Evolutionary conservation across 2,113 vertebrate genomes (phyloP).

Genomic region (Tauraco erythrolophus): DNA sequence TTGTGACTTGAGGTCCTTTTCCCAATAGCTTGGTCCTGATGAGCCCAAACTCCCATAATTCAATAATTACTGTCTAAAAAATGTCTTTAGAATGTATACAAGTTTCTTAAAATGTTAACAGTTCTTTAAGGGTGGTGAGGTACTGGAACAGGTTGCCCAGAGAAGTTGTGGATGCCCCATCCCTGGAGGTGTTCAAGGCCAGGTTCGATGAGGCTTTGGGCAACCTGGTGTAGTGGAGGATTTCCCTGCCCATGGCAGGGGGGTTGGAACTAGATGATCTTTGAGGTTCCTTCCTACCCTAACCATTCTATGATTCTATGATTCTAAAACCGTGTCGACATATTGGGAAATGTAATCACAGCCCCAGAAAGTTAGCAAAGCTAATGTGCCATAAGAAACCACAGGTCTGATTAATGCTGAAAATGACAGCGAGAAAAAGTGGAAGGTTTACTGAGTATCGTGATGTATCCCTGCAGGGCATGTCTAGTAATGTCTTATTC

Average conservation of each 20-base stretch:
- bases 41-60: not conserved
- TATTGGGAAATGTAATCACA: not conserved
- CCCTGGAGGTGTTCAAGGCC: too few species aligned
- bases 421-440: not conserved
- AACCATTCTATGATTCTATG: too few species aligned
- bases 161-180: too few species aligned
- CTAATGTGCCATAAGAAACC: not conserved
- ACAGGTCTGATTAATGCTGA: not conserved
- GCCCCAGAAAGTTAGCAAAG: not conserved
- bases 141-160: too few species aligned
- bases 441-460: not conserved
- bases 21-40: not conserved
- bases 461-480: not conserved
- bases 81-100: not conserved
- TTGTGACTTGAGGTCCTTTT: not conserved
- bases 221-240: too few species aligned
- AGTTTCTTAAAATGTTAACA: not conserved
- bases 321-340: not conserved
- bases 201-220: too few species aligned
- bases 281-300: too few species aligned
- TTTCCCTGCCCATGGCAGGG: too few species aligned
- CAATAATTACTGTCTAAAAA: not conserved
- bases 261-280: too few species aligned
- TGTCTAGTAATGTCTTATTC: not conserved
- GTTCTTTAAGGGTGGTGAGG: too few species aligned